Evolutionary conservation across 2,797 vertebrate species (phyloP), one percentile per base, ranked within the genome.

Genomic region (Aeoliscus strigatus): DNA sequence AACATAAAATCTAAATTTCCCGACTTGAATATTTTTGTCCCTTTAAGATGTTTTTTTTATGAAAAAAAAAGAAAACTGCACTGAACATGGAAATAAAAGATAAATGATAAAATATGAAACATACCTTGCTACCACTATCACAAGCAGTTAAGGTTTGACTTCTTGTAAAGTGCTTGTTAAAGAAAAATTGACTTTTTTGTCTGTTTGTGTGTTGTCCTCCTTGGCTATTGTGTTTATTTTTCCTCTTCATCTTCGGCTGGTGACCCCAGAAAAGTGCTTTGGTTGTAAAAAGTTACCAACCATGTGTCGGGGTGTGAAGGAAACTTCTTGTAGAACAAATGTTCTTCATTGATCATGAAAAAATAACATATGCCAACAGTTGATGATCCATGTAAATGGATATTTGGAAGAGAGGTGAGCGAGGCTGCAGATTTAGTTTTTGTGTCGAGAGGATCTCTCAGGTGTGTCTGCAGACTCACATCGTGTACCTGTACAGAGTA

Each of bases 161-260:
- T 82, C 34, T 83, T 18, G 23, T 89, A 92, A 93, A 92, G 91
- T 93, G 92, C 90, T 87, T 70, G 73, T 84, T 83, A 80, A 83
- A 81, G 69, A 65, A 63, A 40, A 56, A 56, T 27, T 9, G 40
- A 52, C 72, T 60, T 69, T n/a, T n/a, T n/a, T n/a, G n/a, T n/a
- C n/a, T n/a, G n/a, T n/a, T 58, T 65, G 66, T 50, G 38, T 79
- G 30, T 47, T 68, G 44, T 70, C 74, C 59, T 75, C 76, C 66
- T 81, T 35, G 73, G 73, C 76, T 43, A 53, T 61, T 75, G 30
- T 75, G 55, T 83, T 62, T 49, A 59, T 8, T 25, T 4, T 12
- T 30, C 17, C 18, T 80, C 66, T 77, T 64, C 35, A 65, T 73
- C 64, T 65, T 56, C 39, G 33, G 69, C 75, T 82, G 78, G 76